Conservation (phyloP, 2,113 vertebrate genomes). For the Phylloscopus whistleri region DNA sequence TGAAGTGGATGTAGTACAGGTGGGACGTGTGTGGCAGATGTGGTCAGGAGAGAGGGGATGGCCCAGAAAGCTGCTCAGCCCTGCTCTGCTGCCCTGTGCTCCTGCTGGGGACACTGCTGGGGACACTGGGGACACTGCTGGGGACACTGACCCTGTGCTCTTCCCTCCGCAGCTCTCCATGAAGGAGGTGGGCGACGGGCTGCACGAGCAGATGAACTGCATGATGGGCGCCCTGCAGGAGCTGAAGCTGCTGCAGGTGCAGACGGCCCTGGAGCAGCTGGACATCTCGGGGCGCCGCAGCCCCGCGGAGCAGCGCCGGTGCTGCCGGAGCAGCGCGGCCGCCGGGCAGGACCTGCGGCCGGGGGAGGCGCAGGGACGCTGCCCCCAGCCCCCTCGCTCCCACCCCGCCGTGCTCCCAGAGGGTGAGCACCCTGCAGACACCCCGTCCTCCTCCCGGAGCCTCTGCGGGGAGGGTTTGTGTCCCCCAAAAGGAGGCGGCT, state of each 20-base stretch:
- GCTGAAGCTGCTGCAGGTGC: slow-evolving; percentile 95
- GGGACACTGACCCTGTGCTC: neutral
- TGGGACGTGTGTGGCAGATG: accelerated
- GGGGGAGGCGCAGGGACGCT: neutral
- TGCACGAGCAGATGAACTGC: slow-evolving; percentile 95
- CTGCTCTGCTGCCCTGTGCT: neutral
- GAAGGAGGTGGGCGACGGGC: slow-evolving; percentile 94
- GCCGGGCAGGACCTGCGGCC: neutral
- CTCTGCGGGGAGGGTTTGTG: accelerated
- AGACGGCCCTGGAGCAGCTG: slow-evolving; percentile 87
- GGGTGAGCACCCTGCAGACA: accelerated
- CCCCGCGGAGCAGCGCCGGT: slow-evolving; percentile 7
- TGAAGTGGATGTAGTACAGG: neutral
- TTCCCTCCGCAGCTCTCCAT: slow-evolving; percentile 76
- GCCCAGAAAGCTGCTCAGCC: neutral
- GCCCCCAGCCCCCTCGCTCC: neutral
- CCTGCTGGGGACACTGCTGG: neutral
- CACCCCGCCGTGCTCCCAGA: accelerated
- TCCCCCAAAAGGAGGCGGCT: neutral
- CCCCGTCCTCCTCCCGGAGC: neutral
- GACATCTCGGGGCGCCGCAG: slow-evolving; percentile 80
- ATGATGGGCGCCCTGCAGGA: slow-evolving; percentile 98
- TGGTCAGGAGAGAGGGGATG: neutral
- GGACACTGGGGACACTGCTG: neutral
- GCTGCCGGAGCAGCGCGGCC: neutral